Evolutionary conservation across 2,888 invertebrate genomes (phyloP), one percentile per base, ranked within the genome.

Genomic region (Pseudococcus longispinus): DNA sequence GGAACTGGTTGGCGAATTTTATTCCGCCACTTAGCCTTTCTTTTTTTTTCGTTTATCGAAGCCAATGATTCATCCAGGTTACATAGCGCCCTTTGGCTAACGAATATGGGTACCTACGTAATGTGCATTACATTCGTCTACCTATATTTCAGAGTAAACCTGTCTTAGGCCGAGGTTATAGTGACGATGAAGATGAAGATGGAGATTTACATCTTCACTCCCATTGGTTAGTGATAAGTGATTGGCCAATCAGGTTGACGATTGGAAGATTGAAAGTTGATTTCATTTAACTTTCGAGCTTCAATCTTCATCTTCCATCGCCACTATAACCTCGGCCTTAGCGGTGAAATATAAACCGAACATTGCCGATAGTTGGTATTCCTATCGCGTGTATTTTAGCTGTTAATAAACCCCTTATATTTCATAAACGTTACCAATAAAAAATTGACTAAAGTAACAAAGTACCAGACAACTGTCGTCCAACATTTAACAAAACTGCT

Each of bases 381-480:
- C 13, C 13, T 42, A 42, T 80, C 20, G 77, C 77, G 77, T 80
- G 77, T 20, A 23, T 80, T 80, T 80, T 42, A 37, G 42, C 42
- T 37, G 77, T 80, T 80, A 80, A 80, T 80, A 80, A 80, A 80
- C 77, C 77, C 77, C 18, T 20, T 60, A 13, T 23, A 80, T 80
- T 42, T 80, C 18, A 80, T 42, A 80, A 80, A 80, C 42, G 77
- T 80, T 80, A 42, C 77, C 77, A 18, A 80, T 80, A 80, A 80
- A 80, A 37, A 80, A 29, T 80, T 42, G 37, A 42, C 77, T 42
- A 80, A 18, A 80, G 77, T 42, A 80, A 80, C 42, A 80, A 80
- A 80, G 29, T 80, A 37, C 37, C 37, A 80, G 77, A 80, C 42
- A 20, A 80, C 77, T 80, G 77, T 80, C 77, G 29, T 80, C 77